Percentiles rank a stretch among this genome's conserved stretches.
These are phyloP conservation scores for Drosophila pruinosa DNA, from an alignment of 1,140 invertebrate species.

Conservation along the genomic window DNA sequence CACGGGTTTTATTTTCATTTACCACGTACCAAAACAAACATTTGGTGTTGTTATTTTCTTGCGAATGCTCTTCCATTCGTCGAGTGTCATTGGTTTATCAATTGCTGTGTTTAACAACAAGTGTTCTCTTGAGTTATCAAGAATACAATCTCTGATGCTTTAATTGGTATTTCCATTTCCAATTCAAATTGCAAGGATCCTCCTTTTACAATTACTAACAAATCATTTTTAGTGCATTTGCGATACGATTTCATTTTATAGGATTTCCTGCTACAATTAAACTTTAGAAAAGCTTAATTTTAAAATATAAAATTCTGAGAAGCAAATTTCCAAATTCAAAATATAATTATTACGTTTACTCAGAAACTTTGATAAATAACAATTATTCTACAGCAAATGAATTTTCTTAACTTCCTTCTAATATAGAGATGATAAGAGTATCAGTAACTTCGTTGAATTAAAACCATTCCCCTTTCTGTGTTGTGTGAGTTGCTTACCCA, in stretches of 20 bases:
- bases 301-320: too few species aligned
- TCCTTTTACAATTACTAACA: neutral
- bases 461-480: neutral
- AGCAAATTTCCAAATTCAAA: too few species aligned
- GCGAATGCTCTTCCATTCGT: conserved; percentile 5
- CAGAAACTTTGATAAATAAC: neutral
- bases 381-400: too few species aligned
- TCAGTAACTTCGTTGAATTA: neutral
- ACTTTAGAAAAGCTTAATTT: too few species aligned
- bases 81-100: conserved; percentile 6
- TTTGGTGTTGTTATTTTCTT: conserved; percentile 32
- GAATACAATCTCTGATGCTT: neutral
- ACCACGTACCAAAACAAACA: conserved; percentile 69
- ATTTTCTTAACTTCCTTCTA: too few species aligned
- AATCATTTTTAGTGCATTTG: neutral
- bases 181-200: neutral
- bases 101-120: neutral
- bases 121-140: neutral
- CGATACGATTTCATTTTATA: too few species aligned
- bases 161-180: neutral
- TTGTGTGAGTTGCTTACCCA: neutral
- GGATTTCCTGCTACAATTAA: too few species aligned
- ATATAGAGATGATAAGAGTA: neutral
- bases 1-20: conserved; percentile 71
- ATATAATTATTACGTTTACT: too few species aligned